Evolutionary conservation across 2,888 invertebrate genomes (phyloP), one percentile per base, ranked within the genome.

Genomic region (Neocrepidodera transversa): DNA sequence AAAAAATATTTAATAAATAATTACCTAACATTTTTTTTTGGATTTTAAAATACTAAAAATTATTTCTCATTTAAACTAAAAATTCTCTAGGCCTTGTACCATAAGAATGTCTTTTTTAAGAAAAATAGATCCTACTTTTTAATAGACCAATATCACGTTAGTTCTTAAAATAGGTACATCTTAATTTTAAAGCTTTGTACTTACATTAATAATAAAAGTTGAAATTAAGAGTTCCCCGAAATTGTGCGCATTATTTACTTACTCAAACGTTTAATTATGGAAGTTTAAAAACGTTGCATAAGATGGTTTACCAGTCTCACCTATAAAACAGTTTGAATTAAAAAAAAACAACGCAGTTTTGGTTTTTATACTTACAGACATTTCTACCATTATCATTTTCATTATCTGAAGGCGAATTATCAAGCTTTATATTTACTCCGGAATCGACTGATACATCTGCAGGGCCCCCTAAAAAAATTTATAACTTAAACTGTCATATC

Each of bases 401-500:
- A 30, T 64, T 65, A 60, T 71, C 72, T 17, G 70, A 70, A n/a
- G 67, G 69, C 14, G 71, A 70, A 64, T 67, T 69, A 18, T 71
- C 72, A 50, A 73, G 58, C 59, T 68, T 68, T 14, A 66, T 71
- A 30, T 71, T 73, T 8, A 78, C 74, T 30, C 79, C 79, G n/a
- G 78, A 78, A 70, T 79, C 79, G 8, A 71, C 73, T 13, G 76
- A 77, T 64, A 76, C 76, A 66, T 78, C 76, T 10, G 68, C 63
- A 49, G 52, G 63, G 36, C 61, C 61, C 52, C 57, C 60, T 62
- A 20, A 13, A 58, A 50, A 45, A 26, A 18, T 45, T 23, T 5
- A 23, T 23, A 23, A 23, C 4, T 23, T 23, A n/a, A n/a, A n/a
- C n/a, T n/a, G n/a, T n/a, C n/a, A n/a, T n/a, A n/a, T n/a, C n/a